A percentile compares a stretch with the other conserved stretches of the same genome.
Conservation (phyloP, 2,113 vertebrate species). For the Hypanus sabinus region DNA sequence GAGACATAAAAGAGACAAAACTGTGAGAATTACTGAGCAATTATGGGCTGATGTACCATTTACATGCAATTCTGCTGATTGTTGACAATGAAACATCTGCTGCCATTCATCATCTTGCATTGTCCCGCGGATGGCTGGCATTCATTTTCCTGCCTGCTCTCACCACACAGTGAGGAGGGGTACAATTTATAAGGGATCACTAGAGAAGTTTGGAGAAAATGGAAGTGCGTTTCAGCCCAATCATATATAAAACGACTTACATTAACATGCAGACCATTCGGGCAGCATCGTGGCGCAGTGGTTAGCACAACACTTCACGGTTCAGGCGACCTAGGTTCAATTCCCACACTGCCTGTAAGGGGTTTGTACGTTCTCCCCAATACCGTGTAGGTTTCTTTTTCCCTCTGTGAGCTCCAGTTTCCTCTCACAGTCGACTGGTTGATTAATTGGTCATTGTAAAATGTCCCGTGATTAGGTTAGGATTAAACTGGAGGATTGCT, state of each 20-base stretch:
- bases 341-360: too few species aligned
- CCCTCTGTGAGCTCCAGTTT: too few species aligned
- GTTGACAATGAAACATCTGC: slow-evolving; percentile 20
- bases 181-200: not conserved
- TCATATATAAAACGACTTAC: not conserved
- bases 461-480: too few species aligned
- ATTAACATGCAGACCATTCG: not conserved
- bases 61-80: slow-evolving; percentile 13
- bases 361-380: too few species aligned
- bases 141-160: not conserved
- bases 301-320: too few species aligned
- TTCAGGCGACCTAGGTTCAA: too few species aligned
- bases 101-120: slow-evolving; percentile 12
- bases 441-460: too few species aligned
- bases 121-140: not conserved
- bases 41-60: slow-evolving; percentile 12
- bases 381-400: too few species aligned
- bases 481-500: too few species aligned
- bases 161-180: not conserved
- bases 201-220: not conserved
- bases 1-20: not conserved
- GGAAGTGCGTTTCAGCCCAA: not conserved
- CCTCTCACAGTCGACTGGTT: too few species aligned
- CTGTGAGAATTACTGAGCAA: slow-evolving; percentile 17
- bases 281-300: too few species aligned